phyloP scores from a whole-genome alignment of 2,797 vertebrate species.

The Lepus oiostolus region DNA sequence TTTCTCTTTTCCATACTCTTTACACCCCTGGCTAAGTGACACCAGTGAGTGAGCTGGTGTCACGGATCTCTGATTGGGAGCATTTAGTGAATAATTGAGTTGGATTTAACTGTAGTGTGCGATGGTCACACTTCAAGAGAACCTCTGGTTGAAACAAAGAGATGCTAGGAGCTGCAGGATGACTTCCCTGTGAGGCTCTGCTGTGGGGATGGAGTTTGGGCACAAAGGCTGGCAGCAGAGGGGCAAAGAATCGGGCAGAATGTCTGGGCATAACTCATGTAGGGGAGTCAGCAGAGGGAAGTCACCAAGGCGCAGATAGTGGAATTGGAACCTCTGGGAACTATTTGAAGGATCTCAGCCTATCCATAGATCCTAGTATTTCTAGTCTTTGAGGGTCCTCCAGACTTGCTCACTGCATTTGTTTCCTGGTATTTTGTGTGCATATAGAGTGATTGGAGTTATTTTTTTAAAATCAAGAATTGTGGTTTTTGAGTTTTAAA shows the following conservation, averaged over 20 bases:
- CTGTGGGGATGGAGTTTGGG: not conserved
- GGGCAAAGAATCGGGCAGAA: too few relatives aligned
- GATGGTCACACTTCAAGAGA: not conserved
- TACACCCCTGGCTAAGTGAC: rapidly evolving
- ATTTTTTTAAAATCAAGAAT: not conserved
- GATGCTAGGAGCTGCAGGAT: not conserved
- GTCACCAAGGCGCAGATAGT: not conserved
- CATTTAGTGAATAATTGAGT: rapidly evolving
- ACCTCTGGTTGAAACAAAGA: not conserved
- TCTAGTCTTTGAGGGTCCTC: not conserved
- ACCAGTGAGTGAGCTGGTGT: rapidly evolving
- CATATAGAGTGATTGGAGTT: not conserved
- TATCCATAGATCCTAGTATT: not conserved
- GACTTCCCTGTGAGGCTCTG: not conserved
- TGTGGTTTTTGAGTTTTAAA: not conserved
- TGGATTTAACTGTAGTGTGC: not conserved
- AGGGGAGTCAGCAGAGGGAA: not conserved
- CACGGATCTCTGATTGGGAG: not conserved
- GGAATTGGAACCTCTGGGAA: not conserved
- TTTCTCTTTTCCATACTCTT: not conserved
- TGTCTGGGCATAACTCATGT: not conserved
- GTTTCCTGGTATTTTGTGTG: not conserved
- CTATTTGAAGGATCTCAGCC: too few relatives aligned
- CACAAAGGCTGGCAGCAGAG: not conserved
- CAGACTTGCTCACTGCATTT: not conserved